Evolutionary conservation across 2,888 invertebrate genomes (phyloP).

Genomic region (Gasteruption jaculator): DNA sequence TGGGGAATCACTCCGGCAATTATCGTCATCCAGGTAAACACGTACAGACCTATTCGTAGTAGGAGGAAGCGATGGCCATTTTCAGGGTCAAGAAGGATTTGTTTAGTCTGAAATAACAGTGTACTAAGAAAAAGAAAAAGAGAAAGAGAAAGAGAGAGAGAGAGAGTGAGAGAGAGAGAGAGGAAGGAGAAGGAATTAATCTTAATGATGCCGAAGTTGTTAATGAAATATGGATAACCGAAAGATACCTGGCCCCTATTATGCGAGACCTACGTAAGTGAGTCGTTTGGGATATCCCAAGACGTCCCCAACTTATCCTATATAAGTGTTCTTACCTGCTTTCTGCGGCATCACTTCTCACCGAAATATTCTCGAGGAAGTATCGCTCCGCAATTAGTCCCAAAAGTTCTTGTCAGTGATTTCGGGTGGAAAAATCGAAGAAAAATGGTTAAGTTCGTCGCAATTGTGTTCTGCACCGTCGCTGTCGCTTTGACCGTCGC

Average conservation of each 20-base stretch:
- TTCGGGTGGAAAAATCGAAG: too few species aligned
- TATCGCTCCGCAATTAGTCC: too few species aligned
- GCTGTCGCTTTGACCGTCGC: slow-evolving; percentile 24
- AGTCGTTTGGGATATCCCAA: slow-evolving; percentile 24
- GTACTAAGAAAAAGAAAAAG: neutral
- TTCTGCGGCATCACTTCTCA: slow-evolving; percentile 24
- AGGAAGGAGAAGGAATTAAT: too few species aligned
- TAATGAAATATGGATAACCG: slow-evolving; percentile 24
- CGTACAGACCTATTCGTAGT: too few species aligned
- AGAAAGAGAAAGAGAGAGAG: neutral
- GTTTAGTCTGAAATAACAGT: too few species aligned
- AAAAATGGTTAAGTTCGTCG: slow-evolving; percentile 25
- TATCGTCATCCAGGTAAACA: too few species aligned
- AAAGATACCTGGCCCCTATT: slow-evolving; percentile 22
- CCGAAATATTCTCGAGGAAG: slow-evolving; percentile 11
- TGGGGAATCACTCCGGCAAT: too few species aligned
- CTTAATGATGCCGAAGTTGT: too few species aligned
- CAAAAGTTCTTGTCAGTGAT: too few species aligned
- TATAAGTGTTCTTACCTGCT: slow-evolving; percentile 24
- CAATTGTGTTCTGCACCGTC: slow-evolving; percentile 14
- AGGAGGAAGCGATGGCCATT: too few species aligned
- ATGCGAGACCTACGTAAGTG: slow-evolving; percentile 21
- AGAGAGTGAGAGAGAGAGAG: slow-evolving; percentile 3
- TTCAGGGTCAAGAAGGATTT: too few species aligned
- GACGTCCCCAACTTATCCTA: slow-evolving; percentile 17